phyloP scores from a whole-genome alignment of 2,797 vertebrate genomes.

The Chaunax sp. region DNA sequence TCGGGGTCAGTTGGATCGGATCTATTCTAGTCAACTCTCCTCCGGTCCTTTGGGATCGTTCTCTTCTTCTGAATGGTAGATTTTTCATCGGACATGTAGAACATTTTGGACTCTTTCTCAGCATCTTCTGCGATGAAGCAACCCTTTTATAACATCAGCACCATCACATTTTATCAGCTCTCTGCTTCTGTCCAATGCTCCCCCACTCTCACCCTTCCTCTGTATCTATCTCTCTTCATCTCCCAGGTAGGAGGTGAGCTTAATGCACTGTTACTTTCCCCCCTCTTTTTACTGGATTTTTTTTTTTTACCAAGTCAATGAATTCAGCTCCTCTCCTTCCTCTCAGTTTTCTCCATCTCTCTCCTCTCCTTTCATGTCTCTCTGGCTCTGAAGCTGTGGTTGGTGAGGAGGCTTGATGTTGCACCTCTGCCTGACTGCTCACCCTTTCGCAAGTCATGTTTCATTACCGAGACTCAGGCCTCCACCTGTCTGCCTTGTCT shows the following conservation, averaged over 20 bases:
- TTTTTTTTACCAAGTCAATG: conserved; percentile 28
- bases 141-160: no score
- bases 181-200: conserved; percentile 3
- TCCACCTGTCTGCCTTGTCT: conserved; percentile 47
- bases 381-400: conserved; percentile 28
- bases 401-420: conserved; percentile 40
- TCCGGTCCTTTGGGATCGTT: no score
- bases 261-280: not conserved
- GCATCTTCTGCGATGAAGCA: no score
- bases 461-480: conserved; percentile 64
- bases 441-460: conserved; percentile 68
- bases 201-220: not conserved
- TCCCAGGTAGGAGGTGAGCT: conserved; percentile 1
- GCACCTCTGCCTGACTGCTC: conserved; percentile 57
- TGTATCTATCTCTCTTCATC: conserved; percentile 15
- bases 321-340: conserved; percentile 32
- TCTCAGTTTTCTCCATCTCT: conserved; percentile 10
- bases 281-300: conserved; percentile 32
- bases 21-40: no score
- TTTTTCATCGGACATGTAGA: no score
- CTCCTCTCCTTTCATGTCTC: conserved; percentile 39
- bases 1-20: no score
- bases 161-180: not conserved
- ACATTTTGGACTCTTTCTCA: no score
- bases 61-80: no score